A percentile compares a stretch with the other conserved stretches of the same genome.
Conservation (phyloP, 1,140 invertebrate species). For the Drosophila willistoni region DNA sequence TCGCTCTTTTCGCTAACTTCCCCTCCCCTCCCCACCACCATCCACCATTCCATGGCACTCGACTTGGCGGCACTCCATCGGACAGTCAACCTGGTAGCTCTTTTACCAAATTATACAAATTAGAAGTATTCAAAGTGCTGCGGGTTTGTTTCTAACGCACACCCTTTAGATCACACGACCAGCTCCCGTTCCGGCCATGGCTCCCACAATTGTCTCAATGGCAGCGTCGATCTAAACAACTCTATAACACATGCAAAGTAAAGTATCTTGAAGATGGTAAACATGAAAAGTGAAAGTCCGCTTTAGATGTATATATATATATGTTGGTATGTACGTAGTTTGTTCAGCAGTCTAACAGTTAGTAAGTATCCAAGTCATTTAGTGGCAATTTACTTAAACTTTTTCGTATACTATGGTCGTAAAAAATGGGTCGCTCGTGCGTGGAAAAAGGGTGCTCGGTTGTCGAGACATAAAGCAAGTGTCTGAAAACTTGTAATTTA, state of each 20-base stretch:
- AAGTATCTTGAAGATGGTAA: too few relatives aligned
- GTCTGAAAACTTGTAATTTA: slow-evolving; percentile 20
- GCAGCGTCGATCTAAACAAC: neutral
- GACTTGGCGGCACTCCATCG: slow-evolving; percentile 23
- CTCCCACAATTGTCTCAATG: slow-evolving; percentile 5
- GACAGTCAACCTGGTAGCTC: slow-evolving; percentile 39
- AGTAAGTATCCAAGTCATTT: slow-evolving; percentile 42
- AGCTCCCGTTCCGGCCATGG: slow-evolving; percentile 50
- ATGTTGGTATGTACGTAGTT: neutral
- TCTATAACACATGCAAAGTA: neutral
- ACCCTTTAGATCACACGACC: slow-evolving; percentile 45
- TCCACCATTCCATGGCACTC: neutral
- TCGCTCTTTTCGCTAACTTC: slow-evolving; percentile 2
- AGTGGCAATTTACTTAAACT: slow-evolving; percentile 50
- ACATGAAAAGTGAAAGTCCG: too few relatives aligned
- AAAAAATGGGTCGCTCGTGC: slow-evolving; percentile 51
- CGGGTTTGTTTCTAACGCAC: slow-evolving; percentile 65
- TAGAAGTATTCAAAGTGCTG: slow-evolving; percentile 59
- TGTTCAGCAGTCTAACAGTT: neutral
- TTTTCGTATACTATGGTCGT: slow-evolving; percentile 39
- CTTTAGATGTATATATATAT: too few relatives aligned
- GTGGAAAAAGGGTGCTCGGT: slow-evolving; percentile 28
- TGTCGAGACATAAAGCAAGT: neutral
- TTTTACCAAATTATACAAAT: slow-evolving; percentile 69
- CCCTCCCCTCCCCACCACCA: slow-evolving; percentile 15